Base-by-base conservation (phyloP, 2,113 vertebrate genomes). In the Motacilla tschutschensis region DNA sequence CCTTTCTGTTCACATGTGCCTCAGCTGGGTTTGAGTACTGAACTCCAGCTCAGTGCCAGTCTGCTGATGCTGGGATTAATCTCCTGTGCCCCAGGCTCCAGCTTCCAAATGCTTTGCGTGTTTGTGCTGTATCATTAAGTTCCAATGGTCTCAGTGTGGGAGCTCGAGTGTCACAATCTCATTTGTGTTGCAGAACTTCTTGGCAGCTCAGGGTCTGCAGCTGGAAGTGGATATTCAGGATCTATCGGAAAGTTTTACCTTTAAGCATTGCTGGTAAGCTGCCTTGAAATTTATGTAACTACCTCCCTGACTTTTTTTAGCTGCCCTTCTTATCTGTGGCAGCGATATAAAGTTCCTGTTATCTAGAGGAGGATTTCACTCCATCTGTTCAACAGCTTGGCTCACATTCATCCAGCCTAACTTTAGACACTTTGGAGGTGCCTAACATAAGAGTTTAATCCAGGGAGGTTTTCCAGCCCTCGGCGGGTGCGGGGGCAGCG, bases 301-400 rank as follows among this genome's bases (percentile, higher is more conserved):
- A 70, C 64, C 88, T 79, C 87, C 84, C 28, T 35, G 84, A 83
- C 93, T 92, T 90, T 95, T 95, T 95, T 93, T 94, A 93, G 93
- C 89, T 90, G 90, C 88, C 93, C 93, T 94, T 95, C 88, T 93
- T 93, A 90, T 92, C 93, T 46, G 19, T 88, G 88, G 93, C 93
- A 85, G 79, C 47, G 90, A 66, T 94, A 92, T 72, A 90, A 93
- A 93, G 93, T 94, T 93, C 92, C 91, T 92, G 92, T 92, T 93
- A 91, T 87, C 90, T 88, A 82, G 94, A 94, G 89, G 87, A 94
- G 93, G 93, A 95, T 95, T 95, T 95, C 65, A 60, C 84, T 95
- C 94, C 90, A 94, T 94, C 94, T 94, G 92, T 93, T 95, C 93
- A 79, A 28, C 94, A 93, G 90, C 93, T 93, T 94, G 90, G 91